Base-by-base conservation (phyloP, 1,140 invertebrate species). In the Ceratina japonica region DNA sequence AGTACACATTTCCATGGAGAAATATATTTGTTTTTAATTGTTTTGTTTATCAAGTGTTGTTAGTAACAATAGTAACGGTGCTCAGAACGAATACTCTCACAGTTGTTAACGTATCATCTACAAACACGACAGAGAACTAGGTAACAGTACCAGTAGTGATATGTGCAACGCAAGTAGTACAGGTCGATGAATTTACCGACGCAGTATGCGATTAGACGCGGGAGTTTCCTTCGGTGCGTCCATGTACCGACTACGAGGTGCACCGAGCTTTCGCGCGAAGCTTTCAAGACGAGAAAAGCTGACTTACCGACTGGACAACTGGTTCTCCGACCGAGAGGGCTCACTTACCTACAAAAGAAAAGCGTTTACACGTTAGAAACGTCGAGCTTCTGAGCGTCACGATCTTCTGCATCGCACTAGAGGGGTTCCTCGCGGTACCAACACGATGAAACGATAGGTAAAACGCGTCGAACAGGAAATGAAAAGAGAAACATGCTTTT, bases 281-380 rank as follows among this genome's bases (percentile, higher is more conserved):
- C 80, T 85, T 77, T 71, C 59, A 52, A 71, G n/a, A 73, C 37
- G 16, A 27, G 59, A 65, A 69, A 86, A 76, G 69, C 80, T 73
- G 61, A 86, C 80, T 86, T 86, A 86, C 80, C 84, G 80, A 86
- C 77, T 63, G 83, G 64, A 44, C 18, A 51, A 56, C 51, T 62
- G 58, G 27, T 65, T 73, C 63, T 61, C 22, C 51, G 52, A 56
- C 4, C 20, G 72, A 72, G 63, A 31, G 52, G 64, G 13, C 37
- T 20, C 68, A 86, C 84, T 85, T 86, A 86, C 84, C 84, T 86
- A 77, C 62, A 82, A 85, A 85, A 84, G 76, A 86, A 76, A 86
- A 64, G 44, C 37, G 18, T 24, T 31, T n/a, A n/a, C 1, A 1
- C 20, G 16, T 77, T 77, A 83, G n/a, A 18, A 62, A 51, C 10